Percentiles rank a stretch among this genome's conserved stretches.
These are phyloP conservation scores for Gibbula magus DNA, from an alignment of 2,888 invertebrate genomes.

Conservation along the genomic window DNA sequence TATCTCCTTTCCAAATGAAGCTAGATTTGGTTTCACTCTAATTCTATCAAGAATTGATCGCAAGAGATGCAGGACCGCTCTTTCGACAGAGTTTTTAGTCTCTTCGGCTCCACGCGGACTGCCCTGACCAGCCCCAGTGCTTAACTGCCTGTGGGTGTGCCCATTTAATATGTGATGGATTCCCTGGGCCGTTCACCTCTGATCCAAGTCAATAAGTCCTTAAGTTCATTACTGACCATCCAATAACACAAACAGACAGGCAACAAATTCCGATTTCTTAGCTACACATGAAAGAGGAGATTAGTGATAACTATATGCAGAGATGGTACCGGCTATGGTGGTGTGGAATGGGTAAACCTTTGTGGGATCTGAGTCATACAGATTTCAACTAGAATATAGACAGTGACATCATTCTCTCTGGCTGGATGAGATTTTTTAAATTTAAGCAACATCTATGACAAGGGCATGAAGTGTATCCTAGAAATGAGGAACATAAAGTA, in stretches of 20 bases:
- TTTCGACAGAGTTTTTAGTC: not conserved
- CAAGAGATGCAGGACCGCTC: not conserved
- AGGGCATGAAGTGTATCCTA: too few species aligned
- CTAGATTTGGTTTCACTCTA: not conserved
- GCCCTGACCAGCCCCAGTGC: not conserved
- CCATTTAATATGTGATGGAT: conserved; percentile 12
- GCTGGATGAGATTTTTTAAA: too few species aligned
- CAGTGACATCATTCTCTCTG: too few species aligned
- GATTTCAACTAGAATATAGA: too few species aligned
- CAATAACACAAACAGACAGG: not conserved
- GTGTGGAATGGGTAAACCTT: too few species aligned
- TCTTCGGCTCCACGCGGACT: not conserved
- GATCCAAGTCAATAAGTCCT: not conserved
- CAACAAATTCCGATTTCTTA: not conserved
- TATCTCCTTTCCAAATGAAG: not conserved
- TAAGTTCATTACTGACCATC: conserved; percentile 1
- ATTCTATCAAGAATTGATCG: conserved; percentile 14
- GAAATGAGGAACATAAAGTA: too few species aligned
- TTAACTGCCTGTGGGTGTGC: not conserved
- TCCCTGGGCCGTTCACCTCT: not conserved
- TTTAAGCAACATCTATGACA: too few species aligned
- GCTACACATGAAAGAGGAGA: too few species aligned
- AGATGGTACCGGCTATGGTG: too few species aligned
- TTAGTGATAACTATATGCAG: too few species aligned
- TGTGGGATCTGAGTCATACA: too few species aligned